These are phyloP conservation scores for Dicrurus megarhynchus DNA, from an alignment of 2,113 vertebrate species.

Conservation along the genomic window DNA sequence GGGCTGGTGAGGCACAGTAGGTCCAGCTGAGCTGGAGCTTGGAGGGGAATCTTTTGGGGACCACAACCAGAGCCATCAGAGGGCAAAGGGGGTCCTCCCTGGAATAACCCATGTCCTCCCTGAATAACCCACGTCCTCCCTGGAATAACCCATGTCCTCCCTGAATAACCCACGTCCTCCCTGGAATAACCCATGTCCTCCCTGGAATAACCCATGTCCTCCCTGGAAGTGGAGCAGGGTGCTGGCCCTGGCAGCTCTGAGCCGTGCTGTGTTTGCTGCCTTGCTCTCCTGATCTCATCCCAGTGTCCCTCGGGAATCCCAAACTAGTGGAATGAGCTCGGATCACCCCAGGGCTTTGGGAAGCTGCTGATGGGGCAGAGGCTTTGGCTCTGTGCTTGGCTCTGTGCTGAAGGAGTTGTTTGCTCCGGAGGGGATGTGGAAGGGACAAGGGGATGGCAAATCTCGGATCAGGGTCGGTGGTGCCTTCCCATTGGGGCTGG, in stretches of 20 bases:
- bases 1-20: not conserved
- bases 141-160: accelerated
- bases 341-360: not conserved
- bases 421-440: not conserved
- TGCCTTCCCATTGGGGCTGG: not conserved
- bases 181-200: not conserved
- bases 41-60: not conserved
- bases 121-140: too few species aligned
- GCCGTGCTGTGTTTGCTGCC: accelerated
- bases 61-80: accelerated
- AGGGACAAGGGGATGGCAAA: not conserved
- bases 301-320: accelerated
- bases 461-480: accelerated
- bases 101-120: accelerated
- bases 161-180: too few species aligned
- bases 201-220: accelerated
- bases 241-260: not conserved
- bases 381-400: not conserved
- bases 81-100: not conserved
- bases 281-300: not conserved
- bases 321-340: accelerated
- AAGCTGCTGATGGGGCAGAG: not conserved
- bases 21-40: not conserved
- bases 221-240: not conserved
- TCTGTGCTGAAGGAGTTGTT: not conserved